A percentile compares a stretch with the other conserved stretches of the same genome.
Evolutionary conservation across 2,113 vertebrate genomes (phyloP).

Genomic region (Gavia stellata): DNA sequence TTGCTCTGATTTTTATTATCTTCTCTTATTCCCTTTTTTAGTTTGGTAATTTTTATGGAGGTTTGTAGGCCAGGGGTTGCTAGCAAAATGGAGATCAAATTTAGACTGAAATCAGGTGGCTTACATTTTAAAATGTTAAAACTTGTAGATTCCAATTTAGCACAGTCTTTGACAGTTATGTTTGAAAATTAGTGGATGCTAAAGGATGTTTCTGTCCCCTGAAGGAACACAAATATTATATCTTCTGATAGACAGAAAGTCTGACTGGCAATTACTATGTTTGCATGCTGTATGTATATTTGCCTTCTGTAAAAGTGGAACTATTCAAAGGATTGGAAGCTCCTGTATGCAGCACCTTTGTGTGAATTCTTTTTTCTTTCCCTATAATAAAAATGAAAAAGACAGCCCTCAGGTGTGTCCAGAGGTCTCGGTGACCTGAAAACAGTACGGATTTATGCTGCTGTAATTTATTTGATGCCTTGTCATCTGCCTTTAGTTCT

Average conservation of each 20-base stretch:
- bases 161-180: neutral
- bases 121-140: neutral
- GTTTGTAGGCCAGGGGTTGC: neutral
- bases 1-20: neutral
- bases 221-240: neutral
- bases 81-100: neutral
- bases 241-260: neutral
- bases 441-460: constrained; percentile 44
- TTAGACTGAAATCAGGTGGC: neutral
- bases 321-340: neutral
- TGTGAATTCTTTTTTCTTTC: neutral
- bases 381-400: neutral
- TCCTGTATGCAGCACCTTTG: neutral
- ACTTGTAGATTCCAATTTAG: neutral
- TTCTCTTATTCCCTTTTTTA: neutral
- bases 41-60: neutral
- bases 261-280: neutral
- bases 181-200: neutral
- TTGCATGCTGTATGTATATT: neutral
- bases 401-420: constrained; percentile 40
- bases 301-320: neutral
- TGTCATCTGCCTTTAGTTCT: constrained; percentile 64
- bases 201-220: neutral
- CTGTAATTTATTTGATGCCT: constrained; percentile 52
- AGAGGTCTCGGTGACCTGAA: constrained; percentile 52